Evolutionary conservation across 30 jellyfish, hydroid and myxozoan genomes (phyloP).

Genomic region (Aurelia sp.): DNA sequence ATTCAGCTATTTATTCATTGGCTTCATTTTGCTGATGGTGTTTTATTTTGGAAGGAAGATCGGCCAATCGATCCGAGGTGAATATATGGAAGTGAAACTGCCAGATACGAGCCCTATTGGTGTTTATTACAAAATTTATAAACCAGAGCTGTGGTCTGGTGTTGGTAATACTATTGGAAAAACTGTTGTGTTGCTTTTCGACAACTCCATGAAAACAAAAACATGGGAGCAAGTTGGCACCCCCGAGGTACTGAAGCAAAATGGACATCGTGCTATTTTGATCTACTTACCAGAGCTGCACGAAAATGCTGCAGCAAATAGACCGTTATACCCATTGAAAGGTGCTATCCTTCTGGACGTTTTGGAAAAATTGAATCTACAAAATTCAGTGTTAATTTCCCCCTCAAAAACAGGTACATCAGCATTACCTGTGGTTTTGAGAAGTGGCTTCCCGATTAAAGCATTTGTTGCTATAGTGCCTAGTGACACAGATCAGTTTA

Average conservation of each 20-base stretch:
- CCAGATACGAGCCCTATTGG: background rate
- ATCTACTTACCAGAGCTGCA: conserved; percentile 37
- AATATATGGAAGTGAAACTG: conserved; percentile 5
- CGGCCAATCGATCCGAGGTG: background rate
- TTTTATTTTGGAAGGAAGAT: background rate
- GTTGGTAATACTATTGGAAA: too few relatives aligned
- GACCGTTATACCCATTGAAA: conserved; percentile 42
- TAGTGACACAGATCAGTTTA: conserved; percentile 28
- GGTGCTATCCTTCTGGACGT: conserved; percentile 46
- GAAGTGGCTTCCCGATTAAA: conserved; percentile 51
- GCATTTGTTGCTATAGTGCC: conserved; percentile 80
- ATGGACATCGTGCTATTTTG: conserved; percentile 56
- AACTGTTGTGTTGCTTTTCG: conserved; percentile 57
- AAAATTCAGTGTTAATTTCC: conserved; percentile 48
- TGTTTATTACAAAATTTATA: background rate
- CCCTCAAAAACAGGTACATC: conserved; percentile 72
- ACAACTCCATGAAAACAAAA: conserved; percentile 2
- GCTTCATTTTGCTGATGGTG: too few relatives aligned
- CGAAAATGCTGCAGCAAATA: background rate
- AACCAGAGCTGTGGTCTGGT: background rate
- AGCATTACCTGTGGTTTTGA: conserved; percentile 73
- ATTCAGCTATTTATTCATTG: too few relatives aligned
- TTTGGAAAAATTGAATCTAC: conserved; percentile 45
- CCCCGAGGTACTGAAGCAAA: conserved; percentile 29
- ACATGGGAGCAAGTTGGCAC: conserved; percentile 70